Evolutionary conservation across 2,888 invertebrate genomes (phyloP).

Genomic region (Julus scandinavius): DNA sequence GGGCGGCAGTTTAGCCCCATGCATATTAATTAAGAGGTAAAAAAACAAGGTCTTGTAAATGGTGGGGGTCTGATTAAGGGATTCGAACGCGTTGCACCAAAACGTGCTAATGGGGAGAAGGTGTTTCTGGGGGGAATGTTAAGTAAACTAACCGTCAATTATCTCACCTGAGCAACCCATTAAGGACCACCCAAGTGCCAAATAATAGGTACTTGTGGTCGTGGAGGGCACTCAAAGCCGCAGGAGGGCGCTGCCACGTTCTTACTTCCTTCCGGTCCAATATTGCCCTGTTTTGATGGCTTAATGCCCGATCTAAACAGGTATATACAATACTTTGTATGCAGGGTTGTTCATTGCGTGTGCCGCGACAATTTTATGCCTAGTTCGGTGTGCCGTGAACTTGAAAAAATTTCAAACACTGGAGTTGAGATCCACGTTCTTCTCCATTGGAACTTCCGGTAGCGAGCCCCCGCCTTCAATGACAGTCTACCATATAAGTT

Average conservation of each 20-base stretch:
- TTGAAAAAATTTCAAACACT: too few species aligned
- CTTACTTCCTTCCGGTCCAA: background rate
- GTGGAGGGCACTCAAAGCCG: background rate
- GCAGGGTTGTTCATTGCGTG: too few species aligned
- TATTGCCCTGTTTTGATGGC: background rate
- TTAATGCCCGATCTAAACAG: too few species aligned
- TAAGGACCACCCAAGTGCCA: slow-evolving; percentile 1
- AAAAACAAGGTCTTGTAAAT: background rate
- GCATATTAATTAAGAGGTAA: background rate
- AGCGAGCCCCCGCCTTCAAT: background rate
- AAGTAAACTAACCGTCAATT: slow-evolving; percentile 36
- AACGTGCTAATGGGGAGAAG: background rate
- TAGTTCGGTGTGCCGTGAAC: too few species aligned
- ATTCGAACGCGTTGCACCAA: background rate
- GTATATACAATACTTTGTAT: too few species aligned
- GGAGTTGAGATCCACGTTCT: too few species aligned
- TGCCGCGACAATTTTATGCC: too few species aligned
- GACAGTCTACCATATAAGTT: too few species aligned
- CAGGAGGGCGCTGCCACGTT: background rate
- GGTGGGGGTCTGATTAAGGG: background rate
- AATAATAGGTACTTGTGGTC: background rate
- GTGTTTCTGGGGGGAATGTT: background rate
- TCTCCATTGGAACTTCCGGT: too few species aligned
- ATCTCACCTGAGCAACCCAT: slow-evolving; percentile 36
- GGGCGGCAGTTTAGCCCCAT: background rate